A percentile compares a stretch with the other conserved stretches of the same genome.
These are phyloP conservation scores for Magallana angulata DNA, from an alignment of 1,140 invertebrate genomes.

Conservation along the genomic window DNA sequence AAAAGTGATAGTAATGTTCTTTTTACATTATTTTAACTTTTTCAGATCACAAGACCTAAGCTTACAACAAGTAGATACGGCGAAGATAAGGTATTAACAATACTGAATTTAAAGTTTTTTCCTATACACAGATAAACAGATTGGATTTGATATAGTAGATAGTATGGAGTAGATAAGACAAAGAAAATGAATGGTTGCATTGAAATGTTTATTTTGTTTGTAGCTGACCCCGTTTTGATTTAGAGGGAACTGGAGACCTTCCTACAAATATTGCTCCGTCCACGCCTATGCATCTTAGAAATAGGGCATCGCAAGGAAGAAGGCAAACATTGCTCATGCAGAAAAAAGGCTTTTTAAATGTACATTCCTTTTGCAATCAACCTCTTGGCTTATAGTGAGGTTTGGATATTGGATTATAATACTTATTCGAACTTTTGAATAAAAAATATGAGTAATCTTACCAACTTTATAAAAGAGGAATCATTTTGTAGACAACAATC, in stretches of 20 bases:
- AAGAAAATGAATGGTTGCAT: background rate
- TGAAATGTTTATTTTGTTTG: background rate
- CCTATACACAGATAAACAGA: background rate
- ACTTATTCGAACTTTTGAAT: no score
- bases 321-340: no score
- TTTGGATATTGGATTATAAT: no score
- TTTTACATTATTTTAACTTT: background rate
- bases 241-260: no score
- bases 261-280: background rate
- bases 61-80: background rate
- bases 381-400: no score
- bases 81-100: background rate
- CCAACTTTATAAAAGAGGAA: no score
- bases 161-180: background rate
- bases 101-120: background rate
- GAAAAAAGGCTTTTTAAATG: no score
- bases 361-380: no score
- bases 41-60: constrained; percentile 6
- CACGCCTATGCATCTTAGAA: background rate
- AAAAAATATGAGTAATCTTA: no score
- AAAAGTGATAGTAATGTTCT: no score
- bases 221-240: constrained; percentile 11
- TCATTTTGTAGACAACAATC: no score
- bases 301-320: no score
- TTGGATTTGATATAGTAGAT: background rate